Base-by-base conservation (phyloP, 1,140 invertebrate species). In the Macrobrachium rosenbergii region DNA sequence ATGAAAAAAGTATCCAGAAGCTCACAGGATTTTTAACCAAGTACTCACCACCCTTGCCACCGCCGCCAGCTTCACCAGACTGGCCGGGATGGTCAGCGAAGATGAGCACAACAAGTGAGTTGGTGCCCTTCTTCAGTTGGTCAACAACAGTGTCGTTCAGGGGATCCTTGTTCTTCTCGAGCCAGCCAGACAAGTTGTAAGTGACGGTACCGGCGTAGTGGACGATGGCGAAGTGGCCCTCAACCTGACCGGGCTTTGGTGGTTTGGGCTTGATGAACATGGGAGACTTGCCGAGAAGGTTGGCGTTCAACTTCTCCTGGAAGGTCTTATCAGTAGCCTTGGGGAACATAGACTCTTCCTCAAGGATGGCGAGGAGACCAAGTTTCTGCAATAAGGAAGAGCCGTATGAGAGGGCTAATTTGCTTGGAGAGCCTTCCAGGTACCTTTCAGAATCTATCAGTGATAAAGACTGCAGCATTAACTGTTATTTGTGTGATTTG, bases 201-300 rank as follows among this genome's bases (percentile, higher is more conserved):
- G 62, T 87, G 64, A 87, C 84, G 17, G 84, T 87, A 21, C 84
- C 84, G 43, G 84, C 84, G 84, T 85, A 85, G 83, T 85, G 83
- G 23, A 85, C 83, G 43, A 85, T 79, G 76, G 83, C 83, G 83
- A 85, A 85, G 76, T 85, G 83, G n/a, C 89, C 91, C 21, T 92
- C 92, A 67, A 86, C 90, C 69, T 92, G 90, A 16, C 91, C 91
- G 76, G 91, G 91, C 82, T 92, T 92, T 28, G 91, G 89, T 78
- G 92, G 91, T 88, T 92, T 92, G 37, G 93, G 93, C 88, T 93
- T 93, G 76, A 91, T 90, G 90, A 93, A 93, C 89, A 92, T 91
- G 21, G 91, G 88, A 52, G 92, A 92, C 88, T 93, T 93, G 60
- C 93, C 93, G 75, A 93, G 89, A 89, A 93, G 93, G 90, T 93